Evolutionary conservation across 2,113 vertebrate genomes (phyloP).

Genomic region (Butastur rufipennis): DNA sequence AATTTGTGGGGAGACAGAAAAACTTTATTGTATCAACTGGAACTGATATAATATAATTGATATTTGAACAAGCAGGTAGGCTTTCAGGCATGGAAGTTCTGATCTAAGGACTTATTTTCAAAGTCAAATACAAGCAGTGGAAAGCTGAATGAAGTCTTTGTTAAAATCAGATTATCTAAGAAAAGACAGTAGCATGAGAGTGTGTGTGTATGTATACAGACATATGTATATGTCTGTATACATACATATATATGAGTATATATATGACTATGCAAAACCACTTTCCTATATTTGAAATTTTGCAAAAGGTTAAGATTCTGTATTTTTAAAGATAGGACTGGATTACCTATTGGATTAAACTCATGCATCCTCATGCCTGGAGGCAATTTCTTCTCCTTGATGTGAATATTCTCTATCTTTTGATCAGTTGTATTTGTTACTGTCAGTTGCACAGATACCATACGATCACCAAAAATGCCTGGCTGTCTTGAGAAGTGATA

Average conservation of each 20-base stretch:
- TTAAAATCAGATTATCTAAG: not conserved
- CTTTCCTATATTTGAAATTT: not conserved
- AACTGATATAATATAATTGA: not conserved
- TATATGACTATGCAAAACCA: accelerated
- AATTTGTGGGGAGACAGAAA: not conserved
- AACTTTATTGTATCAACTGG: not conserved
- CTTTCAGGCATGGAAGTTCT: not conserved
- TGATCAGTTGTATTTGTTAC: slow-evolving; percentile 84
- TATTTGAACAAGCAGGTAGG: not conserved
- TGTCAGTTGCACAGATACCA: slow-evolving; percentile 90
- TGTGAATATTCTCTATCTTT: slow-evolving; percentile 84
- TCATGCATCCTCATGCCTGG: slow-evolving; percentile 79
- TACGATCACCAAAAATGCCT: slow-evolving; percentile 80
- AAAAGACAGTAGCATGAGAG: not conserved
- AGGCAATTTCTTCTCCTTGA: slow-evolving; percentile 78
- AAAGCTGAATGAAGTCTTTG: not conserved
- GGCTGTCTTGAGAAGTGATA: slow-evolving; percentile 90
- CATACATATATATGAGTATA: not conserved
- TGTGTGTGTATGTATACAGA: not conserved
- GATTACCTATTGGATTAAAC: slow-evolving; percentile 84
- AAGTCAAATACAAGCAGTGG: not conserved
- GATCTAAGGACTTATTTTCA: not conserved
- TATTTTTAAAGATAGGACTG: not conserved
- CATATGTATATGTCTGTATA: not conserved
- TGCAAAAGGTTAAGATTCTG: not conserved